Evolutionary conservation across 2,797 vertebrate genomes (phyloP).

Genomic region (Hydrophis major): DNA sequence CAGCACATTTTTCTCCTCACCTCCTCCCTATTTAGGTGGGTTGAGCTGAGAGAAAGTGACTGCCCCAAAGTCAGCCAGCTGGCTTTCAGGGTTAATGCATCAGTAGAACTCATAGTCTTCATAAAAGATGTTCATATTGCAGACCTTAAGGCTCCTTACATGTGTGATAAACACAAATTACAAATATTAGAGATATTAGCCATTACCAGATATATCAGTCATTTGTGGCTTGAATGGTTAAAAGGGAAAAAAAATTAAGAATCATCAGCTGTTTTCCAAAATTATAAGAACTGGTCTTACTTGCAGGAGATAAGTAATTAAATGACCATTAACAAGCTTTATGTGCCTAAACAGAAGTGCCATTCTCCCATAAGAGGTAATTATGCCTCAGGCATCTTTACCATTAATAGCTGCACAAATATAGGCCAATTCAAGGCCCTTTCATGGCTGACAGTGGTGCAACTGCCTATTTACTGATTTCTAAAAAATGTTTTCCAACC

Average conservation of each 20-base stretch:
- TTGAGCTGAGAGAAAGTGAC: neutral
- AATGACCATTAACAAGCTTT: neutral
- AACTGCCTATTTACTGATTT: neutral
- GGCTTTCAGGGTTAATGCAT: neutral
- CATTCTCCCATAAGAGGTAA: neutral
- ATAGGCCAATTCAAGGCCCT: neutral
- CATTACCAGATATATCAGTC: neutral
- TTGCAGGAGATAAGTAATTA: neutral
- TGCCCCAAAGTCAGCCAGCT: neutral
- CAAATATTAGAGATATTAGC: neutral
- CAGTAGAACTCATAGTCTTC: neutral
- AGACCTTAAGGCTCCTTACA: neutral
- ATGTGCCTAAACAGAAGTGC: neutral
- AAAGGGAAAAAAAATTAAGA: neutral
- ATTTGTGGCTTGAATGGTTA: neutral
- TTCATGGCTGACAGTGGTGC: neutral
- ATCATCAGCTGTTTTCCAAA: neutral
- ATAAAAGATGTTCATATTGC: neutral
- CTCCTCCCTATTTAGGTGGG: neutral
- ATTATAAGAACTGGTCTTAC: neutral
- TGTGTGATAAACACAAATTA: neutral
- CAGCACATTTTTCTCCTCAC: neutral
- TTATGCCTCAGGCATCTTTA: neutral
- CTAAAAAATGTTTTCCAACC: neutral
- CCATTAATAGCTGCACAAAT: neutral